phyloP scores from a whole-genome alignment of 1,140 invertebrate genomes.

The Tetranychus urticae region DNA sequence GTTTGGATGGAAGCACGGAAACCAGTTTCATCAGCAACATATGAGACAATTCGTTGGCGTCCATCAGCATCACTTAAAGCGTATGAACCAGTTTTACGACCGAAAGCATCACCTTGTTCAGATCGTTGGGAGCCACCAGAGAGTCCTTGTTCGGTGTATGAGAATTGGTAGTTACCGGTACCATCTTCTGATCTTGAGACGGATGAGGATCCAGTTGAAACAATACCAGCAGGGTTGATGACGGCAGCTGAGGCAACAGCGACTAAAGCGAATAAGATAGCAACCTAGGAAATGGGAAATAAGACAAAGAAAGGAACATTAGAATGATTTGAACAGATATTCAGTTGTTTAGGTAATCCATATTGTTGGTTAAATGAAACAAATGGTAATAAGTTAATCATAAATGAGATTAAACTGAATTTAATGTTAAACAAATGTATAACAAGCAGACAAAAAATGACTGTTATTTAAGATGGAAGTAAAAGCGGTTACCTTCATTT shows the following conservation, averaged over 20 bases:
- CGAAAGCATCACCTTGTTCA: constrained; percentile 12
- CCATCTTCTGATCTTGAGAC: not conserved
- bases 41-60: constrained; percentile 3
- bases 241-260: not conserved
- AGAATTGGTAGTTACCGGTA: not conserved
- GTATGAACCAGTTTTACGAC: constrained; percentile 11
- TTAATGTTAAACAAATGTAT: no score
- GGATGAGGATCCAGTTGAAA: not conserved
- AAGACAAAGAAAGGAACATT: no score
- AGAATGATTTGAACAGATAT: no score
- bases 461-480: no score
- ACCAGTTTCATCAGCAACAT: constrained; percentile 8
- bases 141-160: not conserved
- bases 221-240: not conserved
- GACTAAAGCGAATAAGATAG: not conserved
- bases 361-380: no score
- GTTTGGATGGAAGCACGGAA: constrained; percentile 8
- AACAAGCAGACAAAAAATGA: no score
- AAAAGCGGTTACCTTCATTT: no score
- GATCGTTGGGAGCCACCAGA: constrained; percentile 11
- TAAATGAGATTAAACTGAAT: no score
- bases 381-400: no score
- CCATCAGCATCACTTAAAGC: constrained; percentile 3
- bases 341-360: no score
- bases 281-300: not conserved